Conservation (phyloP, 2,113 vertebrate genomes). For the Barbus barbus region DNA sequence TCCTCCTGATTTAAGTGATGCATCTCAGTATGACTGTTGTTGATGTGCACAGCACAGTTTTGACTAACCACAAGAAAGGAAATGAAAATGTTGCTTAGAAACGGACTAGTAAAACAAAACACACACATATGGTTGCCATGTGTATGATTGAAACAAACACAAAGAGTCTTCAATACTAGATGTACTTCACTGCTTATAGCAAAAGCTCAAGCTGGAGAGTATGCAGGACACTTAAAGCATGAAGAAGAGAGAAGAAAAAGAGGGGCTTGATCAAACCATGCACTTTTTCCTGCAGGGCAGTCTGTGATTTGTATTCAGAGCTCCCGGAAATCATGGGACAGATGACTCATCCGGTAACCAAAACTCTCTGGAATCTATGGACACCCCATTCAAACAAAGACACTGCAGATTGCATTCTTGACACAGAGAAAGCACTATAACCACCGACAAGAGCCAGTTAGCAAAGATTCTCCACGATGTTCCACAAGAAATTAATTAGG, state of each 20-base stretch:
- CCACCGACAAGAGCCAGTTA: background rate
- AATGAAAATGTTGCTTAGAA: slow-evolving; percentile 27
- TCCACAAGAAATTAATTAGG: background rate
- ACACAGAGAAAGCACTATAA: background rate
- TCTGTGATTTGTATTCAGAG: slow-evolving; percentile 25
- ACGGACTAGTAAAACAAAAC: background rate
- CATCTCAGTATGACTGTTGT: background rate
- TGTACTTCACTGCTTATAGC: background rate
- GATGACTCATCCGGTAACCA: slow-evolving; percentile 33
- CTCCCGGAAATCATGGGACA: slow-evolving; percentile 34
- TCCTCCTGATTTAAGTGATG: background rate
- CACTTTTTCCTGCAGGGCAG: background rate
- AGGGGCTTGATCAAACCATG: background rate
- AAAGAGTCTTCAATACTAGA: background rate
- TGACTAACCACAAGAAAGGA: slow-evolving; percentile 9
- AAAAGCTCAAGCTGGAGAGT: background rate
- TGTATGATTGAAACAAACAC: slow-evolving; percentile 15
- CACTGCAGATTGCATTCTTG: background rate
- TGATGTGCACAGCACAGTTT: background rate
- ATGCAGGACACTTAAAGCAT: background rate
- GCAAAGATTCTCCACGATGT: background rate
- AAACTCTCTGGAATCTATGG: slow-evolving; percentile 19
- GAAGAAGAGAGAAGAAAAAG: background rate
- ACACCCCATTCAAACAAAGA: slow-evolving; percentile 34
- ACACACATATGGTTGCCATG: background rate